Conservation (phyloP, 1,140 invertebrate species). For the Drosophila sp. region DNA sequence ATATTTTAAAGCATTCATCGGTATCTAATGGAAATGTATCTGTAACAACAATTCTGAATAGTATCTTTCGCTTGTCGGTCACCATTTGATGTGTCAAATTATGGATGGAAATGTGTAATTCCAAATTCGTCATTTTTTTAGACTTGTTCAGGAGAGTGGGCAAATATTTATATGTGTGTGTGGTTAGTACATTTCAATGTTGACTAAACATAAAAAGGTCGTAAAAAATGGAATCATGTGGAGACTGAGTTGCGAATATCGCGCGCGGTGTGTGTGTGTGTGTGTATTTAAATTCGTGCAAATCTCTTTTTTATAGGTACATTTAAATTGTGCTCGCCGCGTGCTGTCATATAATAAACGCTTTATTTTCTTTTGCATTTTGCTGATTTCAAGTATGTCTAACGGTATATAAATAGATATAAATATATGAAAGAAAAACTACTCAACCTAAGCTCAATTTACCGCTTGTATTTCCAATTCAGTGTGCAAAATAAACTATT, state of each 20-base stretch:
- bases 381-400: slow-evolving; percentile 24
- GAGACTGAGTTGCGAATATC: slow-evolving; percentile 53
- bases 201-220: slow-evolving; percentile 28
- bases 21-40: too few species aligned
- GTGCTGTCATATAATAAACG: slow-evolving; percentile 37
- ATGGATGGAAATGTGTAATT: too few species aligned
- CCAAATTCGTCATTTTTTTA: slow-evolving; percentile 34
- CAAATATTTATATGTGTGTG: slow-evolving; percentile 7
- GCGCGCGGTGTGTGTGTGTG: slow-evolving; percentile 2
- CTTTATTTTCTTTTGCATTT: too few species aligned
- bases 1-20: too few species aligned
- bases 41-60: too few species aligned
- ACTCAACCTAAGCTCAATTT: slow-evolving; percentile 46
- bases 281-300: slow-evolving; percentile 68
- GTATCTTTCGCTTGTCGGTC: slow-evolving; percentile 30
- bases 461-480: slow-evolving; percentile 43
- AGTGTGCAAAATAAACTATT: slow-evolving; percentile 34
- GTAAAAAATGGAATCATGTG: slow-evolving; percentile 58
- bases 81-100: slow-evolving; percentile 6
- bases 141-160: too few species aligned
- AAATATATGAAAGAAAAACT: slow-evolving; percentile 16
- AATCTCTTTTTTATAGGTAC: slow-evolving; percentile 76
- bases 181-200: slow-evolving; percentile 35
- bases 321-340: slow-evolving; percentile 58
- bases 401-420: slow-evolving; percentile 44